phyloP scores from a whole-genome alignment of 2,797 vertebrate species.

The Discoglossus pictus region DNA sequence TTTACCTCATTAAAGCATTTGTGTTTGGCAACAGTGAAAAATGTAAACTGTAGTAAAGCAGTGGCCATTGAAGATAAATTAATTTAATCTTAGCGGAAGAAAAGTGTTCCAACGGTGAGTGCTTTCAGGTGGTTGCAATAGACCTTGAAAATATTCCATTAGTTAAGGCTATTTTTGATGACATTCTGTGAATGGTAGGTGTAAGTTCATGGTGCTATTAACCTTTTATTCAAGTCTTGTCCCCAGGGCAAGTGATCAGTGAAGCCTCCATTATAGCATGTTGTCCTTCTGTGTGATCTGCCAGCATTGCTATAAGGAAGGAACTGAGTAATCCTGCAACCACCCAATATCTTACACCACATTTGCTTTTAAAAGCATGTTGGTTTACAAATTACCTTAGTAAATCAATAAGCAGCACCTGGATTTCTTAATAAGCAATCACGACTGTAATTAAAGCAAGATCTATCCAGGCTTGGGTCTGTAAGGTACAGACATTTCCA shows the following conservation, averaged over 20 bases:
- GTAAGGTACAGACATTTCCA: too few species aligned
- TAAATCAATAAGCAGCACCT: too few species aligned
- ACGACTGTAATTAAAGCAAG: too few species aligned
- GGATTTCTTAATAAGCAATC: too few species aligned
- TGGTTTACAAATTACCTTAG: constrained; percentile 38
- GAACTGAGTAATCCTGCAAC: constrained; percentile 1
- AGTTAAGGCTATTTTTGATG: constrained; percentile 31
- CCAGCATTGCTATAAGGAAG: constrained; percentile 15
- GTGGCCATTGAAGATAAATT: too few species aligned
- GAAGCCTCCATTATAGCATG: constrained; percentile 22
- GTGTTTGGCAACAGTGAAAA: too few species aligned
- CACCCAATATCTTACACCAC: constrained; percentile 37
- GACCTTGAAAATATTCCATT: constrained; percentile 31
- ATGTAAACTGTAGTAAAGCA: too few species aligned
- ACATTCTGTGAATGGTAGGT: constrained; percentile 18
- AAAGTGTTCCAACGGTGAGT: constrained; percentile 1
- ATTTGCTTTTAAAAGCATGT: constrained; percentile 39
- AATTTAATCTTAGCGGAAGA: constrained; percentile 34
- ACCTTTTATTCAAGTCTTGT: constrained; percentile 39
- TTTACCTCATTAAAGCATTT: too few species aligned
- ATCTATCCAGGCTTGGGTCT: too few species aligned
- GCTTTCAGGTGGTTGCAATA: constrained; percentile 21
- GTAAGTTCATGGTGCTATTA: constrained; percentile 38
- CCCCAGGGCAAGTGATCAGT: constrained; percentile 40
- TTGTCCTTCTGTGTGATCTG: constrained; percentile 39